Percentiles rank a stretch among this genome's conserved stretches.
Conservation (phyloP, 2,888 invertebrate genomes). For the Drosophila yooni region DNA sequence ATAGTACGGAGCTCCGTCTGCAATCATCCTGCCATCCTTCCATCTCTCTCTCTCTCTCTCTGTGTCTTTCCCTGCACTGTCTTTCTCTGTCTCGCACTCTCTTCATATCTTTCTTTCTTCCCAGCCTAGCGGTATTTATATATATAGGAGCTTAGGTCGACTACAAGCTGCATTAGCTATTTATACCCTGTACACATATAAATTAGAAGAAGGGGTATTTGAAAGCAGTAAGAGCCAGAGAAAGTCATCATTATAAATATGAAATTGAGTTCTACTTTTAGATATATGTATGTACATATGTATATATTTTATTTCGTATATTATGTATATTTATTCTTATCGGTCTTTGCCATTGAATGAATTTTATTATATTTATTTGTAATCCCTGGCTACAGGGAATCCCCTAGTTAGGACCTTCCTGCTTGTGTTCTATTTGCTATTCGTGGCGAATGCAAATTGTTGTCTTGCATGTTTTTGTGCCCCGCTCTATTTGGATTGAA, state of each 20-base stretch:
- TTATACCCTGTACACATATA: conserved; percentile 14
- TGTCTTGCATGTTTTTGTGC: conserved; percentile 53
- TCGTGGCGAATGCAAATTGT: conserved; percentile 58
- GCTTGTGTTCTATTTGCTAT: conserved; percentile 53
- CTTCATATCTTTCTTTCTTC: neutral
- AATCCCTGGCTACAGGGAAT: neutral
- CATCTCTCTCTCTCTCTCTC: neutral
- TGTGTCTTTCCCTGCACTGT: neutral
- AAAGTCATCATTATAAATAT: neutral
- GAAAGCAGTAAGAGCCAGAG: neutral
- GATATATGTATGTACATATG: neutral
- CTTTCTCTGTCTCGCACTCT: neutral
- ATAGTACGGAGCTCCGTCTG: conserved; percentile 22
- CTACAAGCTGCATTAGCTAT: conserved; percentile 29
- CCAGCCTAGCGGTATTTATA: conserved; percentile 53
- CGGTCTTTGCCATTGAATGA: neutral
- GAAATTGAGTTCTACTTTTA: neutral
- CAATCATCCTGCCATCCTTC: conserved; percentile 23
- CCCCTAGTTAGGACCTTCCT: neutral
- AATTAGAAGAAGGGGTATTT: neutral
- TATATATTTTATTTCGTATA: neutral
- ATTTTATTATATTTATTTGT: neutral
- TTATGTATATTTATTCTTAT: neutral
- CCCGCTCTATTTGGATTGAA: conserved; percentile 46
- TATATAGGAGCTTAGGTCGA: conserved; percentile 51